Evolutionary conservation across 2,797 vertebrate genomes (phyloP).

Genomic region (Parotocinclus haroldoi): DNA sequence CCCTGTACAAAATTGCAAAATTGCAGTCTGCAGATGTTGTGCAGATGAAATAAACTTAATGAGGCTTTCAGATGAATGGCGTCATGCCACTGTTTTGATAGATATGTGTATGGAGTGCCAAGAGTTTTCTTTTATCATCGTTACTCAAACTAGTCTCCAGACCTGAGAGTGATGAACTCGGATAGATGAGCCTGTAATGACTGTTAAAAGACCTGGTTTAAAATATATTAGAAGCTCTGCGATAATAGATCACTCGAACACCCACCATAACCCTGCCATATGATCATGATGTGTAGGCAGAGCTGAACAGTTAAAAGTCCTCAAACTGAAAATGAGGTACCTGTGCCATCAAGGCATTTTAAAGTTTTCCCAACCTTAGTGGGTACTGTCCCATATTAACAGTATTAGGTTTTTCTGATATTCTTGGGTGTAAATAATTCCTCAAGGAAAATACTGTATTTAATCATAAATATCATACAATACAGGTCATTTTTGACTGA

Average conservation of each 20-base stretch:
- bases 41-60: not conserved
- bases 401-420: too few species aligned
- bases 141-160: not conserved
- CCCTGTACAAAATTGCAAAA: too few species aligned
- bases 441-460: too few species aligned
- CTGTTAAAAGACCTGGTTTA: slow-evolving; percentile 4
- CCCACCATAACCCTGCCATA: slow-evolving; percentile 1
- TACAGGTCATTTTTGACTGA: too few species aligned
- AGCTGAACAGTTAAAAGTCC: slow-evolving; percentile 36
- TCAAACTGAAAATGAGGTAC: slow-evolving; percentile 46
- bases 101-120: not conserved
- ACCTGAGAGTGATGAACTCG: not conserved
- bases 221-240: slow-evolving; percentile 5
- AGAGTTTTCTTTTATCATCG: not conserved
- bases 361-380: slow-evolving; percentile 13
- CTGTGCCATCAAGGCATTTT: slow-evolving; percentile 30
- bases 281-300: slow-evolving; percentile 23
- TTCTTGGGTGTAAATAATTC: too few species aligned
- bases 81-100: not conserved
- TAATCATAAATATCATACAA: too few species aligned
- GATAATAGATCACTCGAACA: slow-evolving; percentile 16
- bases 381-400: too few species aligned
- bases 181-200: not conserved
- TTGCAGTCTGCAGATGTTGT: not conserved
- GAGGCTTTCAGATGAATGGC: not conserved